Evolutionary conservation across 1,140 invertebrate species (phyloP).

Genomic region (Eumaeus atala): DNA sequence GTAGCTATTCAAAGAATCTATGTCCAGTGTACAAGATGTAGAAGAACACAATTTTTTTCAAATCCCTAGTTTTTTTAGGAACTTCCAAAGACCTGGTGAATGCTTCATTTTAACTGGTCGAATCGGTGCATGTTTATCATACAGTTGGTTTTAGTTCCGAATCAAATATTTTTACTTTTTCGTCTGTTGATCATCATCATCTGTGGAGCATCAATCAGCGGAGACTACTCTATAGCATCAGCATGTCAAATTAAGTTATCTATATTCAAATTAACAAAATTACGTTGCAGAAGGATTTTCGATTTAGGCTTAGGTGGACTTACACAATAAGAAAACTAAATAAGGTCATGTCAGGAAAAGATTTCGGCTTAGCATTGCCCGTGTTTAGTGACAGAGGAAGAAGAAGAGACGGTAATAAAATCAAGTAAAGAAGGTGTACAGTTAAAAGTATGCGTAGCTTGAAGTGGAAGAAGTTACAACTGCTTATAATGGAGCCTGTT

Average conservation of each 20-base stretch:
- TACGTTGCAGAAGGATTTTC: background rate
- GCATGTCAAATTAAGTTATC: background rate
- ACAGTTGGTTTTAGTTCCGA: background rate
- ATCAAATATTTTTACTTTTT: background rate
- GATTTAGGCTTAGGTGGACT: background rate
- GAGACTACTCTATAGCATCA: background rate
- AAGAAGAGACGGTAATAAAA: background rate
- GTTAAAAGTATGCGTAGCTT: background rate
- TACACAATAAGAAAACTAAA: background rate
- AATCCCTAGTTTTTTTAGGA: background rate
- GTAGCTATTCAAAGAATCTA: too few relatives aligned
- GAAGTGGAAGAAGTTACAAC: too few relatives aligned
- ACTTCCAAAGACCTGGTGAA: too few relatives aligned
- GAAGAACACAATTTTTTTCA: background rate
- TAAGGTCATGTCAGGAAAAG: too few relatives aligned
- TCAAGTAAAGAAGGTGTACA: background rate
- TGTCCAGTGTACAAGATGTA: too few relatives aligned
- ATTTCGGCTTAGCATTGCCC: background rate
- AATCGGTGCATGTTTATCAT: constrained; percentile 1
- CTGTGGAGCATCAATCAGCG: background rate
- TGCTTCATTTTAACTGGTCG: too few relatives aligned
- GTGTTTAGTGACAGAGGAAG: background rate
- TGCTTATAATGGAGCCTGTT: too few relatives aligned
- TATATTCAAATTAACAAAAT: background rate
- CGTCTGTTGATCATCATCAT: background rate